phyloP scores from a whole-genome alignment of 2,888 invertebrate species.

The Orthonychiurus folsomi region DNA sequence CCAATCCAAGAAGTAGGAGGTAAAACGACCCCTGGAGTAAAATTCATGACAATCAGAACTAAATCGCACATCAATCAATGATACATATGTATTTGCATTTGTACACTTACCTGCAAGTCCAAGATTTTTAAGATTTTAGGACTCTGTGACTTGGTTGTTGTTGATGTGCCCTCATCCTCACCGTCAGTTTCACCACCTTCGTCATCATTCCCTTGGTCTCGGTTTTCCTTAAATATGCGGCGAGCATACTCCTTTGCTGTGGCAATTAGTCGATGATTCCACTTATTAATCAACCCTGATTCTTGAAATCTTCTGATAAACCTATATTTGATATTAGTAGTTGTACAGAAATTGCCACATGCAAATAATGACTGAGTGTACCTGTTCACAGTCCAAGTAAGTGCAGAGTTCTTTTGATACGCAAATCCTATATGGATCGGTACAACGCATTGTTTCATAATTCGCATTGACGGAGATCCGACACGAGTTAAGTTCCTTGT shows the following conservation, averaged over 20 bases:
- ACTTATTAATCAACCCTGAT: conserved; percentile 37
- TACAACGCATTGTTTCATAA: conserved; percentile 40
- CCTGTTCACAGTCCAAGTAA: conserved; percentile 36
- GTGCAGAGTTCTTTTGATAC: conserved; percentile 37
- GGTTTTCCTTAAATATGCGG: conserved; percentile 7
- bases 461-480: conserved; percentile 37
- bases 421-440: conserved; percentile 40
- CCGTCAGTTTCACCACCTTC: conserved; percentile 17
- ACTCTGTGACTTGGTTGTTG: conserved; percentile 22
- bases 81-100: conserved; percentile 2
- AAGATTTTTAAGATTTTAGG: conserved; percentile 30
- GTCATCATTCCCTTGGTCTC: conserved; percentile 13
- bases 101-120: conserved; percentile 36
- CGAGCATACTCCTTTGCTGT: conserved; percentile 29
- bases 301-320: conserved; percentile 38
- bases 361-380: conserved; percentile 9
- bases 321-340: conserved; percentile 15
- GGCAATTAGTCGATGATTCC: conserved; percentile 32
- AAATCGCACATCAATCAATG: background rate
- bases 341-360: background rate
- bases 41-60: background rate
- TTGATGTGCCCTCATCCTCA: conserved; percentile 19
- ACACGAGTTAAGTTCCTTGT: conserved; percentile 33
- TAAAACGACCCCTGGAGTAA: conserved; percentile 33
- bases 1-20: conserved; percentile 33